A percentile compares a stretch with the other conserved stretches of the same genome.
Evolutionary conservation across 2,888 invertebrate genomes (phyloP).

Genomic region (Lithodes maja): DNA sequence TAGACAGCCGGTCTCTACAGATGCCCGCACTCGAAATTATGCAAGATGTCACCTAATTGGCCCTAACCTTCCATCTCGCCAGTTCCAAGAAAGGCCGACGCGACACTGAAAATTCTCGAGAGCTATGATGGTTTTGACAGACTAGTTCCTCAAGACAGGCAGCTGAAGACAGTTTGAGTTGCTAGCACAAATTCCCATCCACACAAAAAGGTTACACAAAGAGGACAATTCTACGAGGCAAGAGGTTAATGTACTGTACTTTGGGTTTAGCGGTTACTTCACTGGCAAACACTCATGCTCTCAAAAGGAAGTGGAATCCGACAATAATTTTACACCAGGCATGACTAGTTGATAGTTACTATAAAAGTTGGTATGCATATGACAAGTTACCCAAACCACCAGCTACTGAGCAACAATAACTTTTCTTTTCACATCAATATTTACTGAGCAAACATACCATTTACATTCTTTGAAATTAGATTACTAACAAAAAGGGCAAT

Average conservation of each 20-base stretch:
- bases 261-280: not conserved
- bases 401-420: no score
- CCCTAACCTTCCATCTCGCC: conserved; percentile 31
- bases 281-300: not conserved
- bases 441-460: no score
- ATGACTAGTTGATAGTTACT: no score
- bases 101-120: not conserved
- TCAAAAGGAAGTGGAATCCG: not conserved
- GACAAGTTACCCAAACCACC: no score
- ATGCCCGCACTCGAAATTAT: conserved; percentile 33
- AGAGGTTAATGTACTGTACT: not conserved
- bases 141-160: conserved; percentile 46
- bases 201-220: conserved; percentile 14
- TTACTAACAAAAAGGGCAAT: no score
- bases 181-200: conserved; percentile 51
- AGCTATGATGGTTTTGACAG: not conserved
- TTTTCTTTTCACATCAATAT: no score
- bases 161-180: conserved; percentile 48
- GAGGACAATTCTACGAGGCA: conserved; percentile 20
- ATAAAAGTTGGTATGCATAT: no score
- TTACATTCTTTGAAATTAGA: no score
- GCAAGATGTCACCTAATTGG: conserved; percentile 45
- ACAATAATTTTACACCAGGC: no score
- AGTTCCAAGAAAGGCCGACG: conserved; percentile 35
- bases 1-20: not conserved